Evolutionary conservation across 1,140 invertebrate genomes (phyloP), one percentile per base, ranked within the genome.

Genomic region (Bursaphelenchus mucronatus): DNA sequence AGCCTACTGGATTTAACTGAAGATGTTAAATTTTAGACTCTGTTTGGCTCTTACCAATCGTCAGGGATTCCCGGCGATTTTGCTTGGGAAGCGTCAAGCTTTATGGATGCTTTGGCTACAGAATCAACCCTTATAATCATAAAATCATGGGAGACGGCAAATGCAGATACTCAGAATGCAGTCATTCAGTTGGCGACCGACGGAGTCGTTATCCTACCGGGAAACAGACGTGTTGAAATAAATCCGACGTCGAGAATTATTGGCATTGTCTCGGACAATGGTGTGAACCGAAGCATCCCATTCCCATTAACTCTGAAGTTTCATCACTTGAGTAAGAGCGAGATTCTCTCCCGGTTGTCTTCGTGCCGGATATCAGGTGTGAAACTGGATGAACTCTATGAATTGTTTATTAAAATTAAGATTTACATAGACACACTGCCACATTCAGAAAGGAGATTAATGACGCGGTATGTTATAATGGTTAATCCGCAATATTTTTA

Each of bases 91-190:
- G 30, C 30, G 5, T 30, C 30, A 30, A 30, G 30, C 30, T 30
- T 30, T 30, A 30, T 30, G 30, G 30, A 30, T 30, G 30, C 30
- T 30, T 30, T 30, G 30, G 30, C 30, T 30, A 3, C 30, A 30
- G 30, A 30, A 30, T 30, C 30, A 30, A 30, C 57, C 11, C 95
- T 96, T 92, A 82, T 99, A 50, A 82, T 98, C 0, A 81, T 99
- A 46, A 95, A 99, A 86, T 95, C 98, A 82, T 88, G 99, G 63
- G 94, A 98, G 79, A 88, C 87, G 72, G 93, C 92, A 10, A 89
- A 90, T 8, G 86, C 90, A 78, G 96, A 99, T 83, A 90, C 97
- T 0, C 87, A 91, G 0, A 90, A 92, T 2, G 86, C 94, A 39
- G 78, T 99, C 6, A 87, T 89, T 63, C 88, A 89, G 43, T 84